Evolutionary conservation across 2,797 vertebrate genomes (phyloP).

Genomic region (Calcarius lapponicus): DNA sequence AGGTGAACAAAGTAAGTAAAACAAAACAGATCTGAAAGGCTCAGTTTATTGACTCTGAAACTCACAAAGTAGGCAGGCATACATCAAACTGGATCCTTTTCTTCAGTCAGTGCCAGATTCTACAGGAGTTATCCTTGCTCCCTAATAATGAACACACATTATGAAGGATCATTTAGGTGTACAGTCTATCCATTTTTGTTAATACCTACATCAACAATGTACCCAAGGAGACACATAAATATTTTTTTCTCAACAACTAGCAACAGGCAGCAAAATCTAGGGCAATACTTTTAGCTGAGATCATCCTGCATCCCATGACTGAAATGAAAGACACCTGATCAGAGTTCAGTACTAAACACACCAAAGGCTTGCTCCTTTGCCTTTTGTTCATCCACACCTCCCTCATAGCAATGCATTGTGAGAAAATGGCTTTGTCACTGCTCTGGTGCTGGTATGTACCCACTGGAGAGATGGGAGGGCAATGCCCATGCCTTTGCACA

Average conservation of each 20-base stretch:
- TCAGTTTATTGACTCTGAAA: conserved; percentile 12
- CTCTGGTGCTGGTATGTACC: neutral
- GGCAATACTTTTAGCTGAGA: neutral
- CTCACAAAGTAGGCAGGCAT: neutral
- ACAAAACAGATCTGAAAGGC: neutral
- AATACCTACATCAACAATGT: neutral
- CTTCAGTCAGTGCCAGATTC: conserved; percentile 87
- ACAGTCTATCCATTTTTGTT: neutral
- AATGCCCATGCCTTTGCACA: neutral
- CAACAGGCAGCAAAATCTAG: neutral
- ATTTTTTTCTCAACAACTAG: neutral
- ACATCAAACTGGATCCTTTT: neutral
- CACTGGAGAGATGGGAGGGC: neutral
- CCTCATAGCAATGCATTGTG: neutral
- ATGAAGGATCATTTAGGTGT: neutral
- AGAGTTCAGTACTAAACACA: neutral
- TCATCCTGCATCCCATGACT: neutral
- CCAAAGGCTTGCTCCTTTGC: neutral
- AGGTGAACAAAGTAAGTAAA: neutral
- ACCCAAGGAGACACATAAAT: neutral
- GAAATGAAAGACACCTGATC: neutral
- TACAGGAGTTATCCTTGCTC: conserved; percentile 95
- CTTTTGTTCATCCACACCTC: neutral
- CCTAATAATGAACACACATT: conserved; percentile 74
- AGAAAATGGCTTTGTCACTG: neutral